Base-by-base conservation (phyloP, 1,140 invertebrate species). In the Nomia melanderi region DNA sequence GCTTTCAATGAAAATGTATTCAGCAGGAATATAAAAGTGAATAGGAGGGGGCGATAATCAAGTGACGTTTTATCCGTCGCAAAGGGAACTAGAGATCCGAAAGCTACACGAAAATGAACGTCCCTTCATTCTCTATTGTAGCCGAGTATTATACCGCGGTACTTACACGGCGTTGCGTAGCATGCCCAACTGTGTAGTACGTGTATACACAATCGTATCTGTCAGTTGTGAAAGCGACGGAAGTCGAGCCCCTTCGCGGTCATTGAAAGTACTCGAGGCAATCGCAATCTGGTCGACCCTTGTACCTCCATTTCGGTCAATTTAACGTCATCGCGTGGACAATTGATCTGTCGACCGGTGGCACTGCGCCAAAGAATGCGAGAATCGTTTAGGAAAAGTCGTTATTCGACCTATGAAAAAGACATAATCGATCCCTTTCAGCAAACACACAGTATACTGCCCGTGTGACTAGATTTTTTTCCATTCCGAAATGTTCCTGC, bases 321-420 rank as follows among this genome's bases (percentile, higher is more conserved):
- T 84, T 84, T 83, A 84, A 73, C 81, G 82, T 70, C 82, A 80
- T 80, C 67, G 78, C 44, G 78, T 57, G 77, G 77, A 83, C 81
- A 83, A 84, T 84, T 84, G 82, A 77, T 67, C 77, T 44, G 66
- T 53, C 67, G 50, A 50, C 39, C 64, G 75, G 29, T 29, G 71
- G 56, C 56, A 50, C 17, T 47, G 25, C 33, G 33, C 17, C 14
- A 23, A 77, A 80, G 78, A 84, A 84, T 47, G 77, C 82, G 69
- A 50, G 70, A 50, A 79, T 72, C 56, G 66, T 53, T 39, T 60
- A 25, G 62, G 69, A 70, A 56, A 31, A 65, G 81, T 70, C 59
- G 62, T 83, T 82, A 78, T 29, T 7, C 50, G 25, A 66, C 53
- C 65, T 77, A 77, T 72, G 67, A 82, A 82, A 77, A 63, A 29